Conservation (phyloP, 2,797 vertebrate genomes). For the Microcaecilia unicolor region DNA sequence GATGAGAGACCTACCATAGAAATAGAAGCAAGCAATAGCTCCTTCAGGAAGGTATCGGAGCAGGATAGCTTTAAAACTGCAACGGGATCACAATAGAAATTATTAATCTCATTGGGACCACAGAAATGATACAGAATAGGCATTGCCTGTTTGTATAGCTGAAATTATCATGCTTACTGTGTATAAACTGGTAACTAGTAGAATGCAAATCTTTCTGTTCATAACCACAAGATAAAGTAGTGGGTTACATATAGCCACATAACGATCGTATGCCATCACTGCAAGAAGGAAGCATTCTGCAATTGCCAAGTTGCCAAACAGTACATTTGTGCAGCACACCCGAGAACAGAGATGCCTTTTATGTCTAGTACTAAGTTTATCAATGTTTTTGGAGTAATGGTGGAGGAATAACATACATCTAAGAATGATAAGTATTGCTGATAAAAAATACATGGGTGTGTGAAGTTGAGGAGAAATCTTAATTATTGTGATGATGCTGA, state of each 20-base stretch:
- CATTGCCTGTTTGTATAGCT: no score
- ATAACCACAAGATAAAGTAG: slow-evolving; percentile 12
- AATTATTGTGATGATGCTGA: neutral
- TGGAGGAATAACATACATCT: neutral
- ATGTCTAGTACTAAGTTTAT: neutral
- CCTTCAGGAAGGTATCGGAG: no score
- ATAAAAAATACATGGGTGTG: slow-evolving; percentile 1
- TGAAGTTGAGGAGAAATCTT: neutral
- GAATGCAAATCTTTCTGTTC: neutral
- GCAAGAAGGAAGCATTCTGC: slow-evolving; percentile 5
- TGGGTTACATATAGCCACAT: slow-evolving; percentile 18
- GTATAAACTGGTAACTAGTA: no score
- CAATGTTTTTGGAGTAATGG: neutral
- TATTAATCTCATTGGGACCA: no score
- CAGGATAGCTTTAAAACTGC: no score
- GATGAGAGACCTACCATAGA: no score
- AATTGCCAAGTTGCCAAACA: neutral
- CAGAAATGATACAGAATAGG: no score
- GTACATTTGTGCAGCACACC: neutral
- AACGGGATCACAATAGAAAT: no score
- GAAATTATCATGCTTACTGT: no score
- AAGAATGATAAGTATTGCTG: neutral
- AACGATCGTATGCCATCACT: slow-evolving; percentile 21
- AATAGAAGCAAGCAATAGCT: no score
- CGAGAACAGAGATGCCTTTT: neutral